Evolutionary conservation across 2,113 vertebrate species (phyloP).

Genomic region (Cettia cetti): DNA sequence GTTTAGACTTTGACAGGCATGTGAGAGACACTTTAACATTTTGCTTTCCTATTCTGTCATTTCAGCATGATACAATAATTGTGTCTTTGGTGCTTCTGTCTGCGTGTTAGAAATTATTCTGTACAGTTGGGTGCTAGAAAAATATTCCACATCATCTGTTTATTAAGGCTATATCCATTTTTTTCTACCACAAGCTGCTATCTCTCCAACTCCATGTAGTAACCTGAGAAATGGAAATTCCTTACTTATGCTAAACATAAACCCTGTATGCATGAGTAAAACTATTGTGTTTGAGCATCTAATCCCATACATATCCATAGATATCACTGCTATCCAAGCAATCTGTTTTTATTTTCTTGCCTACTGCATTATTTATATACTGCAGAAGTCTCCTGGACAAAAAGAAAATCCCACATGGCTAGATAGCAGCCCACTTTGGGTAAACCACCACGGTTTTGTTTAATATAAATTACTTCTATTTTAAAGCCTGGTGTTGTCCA

Average conservation of each 20-base stretch:
- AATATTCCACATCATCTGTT: neutral
- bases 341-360: neutral
- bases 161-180: neutral
- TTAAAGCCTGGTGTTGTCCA: slow-evolving; percentile 4
- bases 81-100: neutral
- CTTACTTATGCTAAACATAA: neutral
- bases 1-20: neutral
- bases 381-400: neutral
- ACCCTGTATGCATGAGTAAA: neutral
- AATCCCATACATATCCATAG: neutral
- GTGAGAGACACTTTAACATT: neutral
- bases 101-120: neutral
- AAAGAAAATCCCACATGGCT: neutral
- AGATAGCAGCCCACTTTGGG: neutral
- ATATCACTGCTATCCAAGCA: neutral
- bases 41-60: neutral
- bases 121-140: neutral
- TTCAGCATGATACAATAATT: neutral
- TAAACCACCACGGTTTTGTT: neutral
- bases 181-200: neutral
- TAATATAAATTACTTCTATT: neutral
- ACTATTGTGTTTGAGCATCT: neutral
- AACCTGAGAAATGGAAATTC: neutral
- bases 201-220: neutral
- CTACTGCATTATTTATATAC: neutral